These are phyloP conservation scores for Stegophylla sp. DNA, from an alignment of 2,888 invertebrate species.

Conservation along the genomic window DNA sequence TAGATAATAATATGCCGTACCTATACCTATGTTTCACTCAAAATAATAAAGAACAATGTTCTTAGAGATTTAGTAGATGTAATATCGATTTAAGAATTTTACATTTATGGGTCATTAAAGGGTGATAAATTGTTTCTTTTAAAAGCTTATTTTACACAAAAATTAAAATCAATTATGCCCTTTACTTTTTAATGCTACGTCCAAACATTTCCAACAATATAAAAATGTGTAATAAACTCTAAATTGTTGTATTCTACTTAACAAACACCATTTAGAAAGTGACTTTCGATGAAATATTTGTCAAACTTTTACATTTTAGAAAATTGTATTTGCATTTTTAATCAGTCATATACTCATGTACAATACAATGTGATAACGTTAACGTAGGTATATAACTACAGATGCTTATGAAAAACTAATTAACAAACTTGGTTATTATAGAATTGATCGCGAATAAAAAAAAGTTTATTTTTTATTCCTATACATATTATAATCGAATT, in stretches of 20 bases:
- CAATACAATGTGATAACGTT: neutral
- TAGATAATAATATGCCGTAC: no score
- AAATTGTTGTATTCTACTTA: neutral
- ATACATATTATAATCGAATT: neutral
- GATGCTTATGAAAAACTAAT: neutral
- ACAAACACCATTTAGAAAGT: neutral
- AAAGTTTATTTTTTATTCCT: neutral
- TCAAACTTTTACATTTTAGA: no score
- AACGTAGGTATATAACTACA: neutral
- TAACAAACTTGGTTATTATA: no score
- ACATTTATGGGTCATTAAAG: no score
- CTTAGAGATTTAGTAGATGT: no score
- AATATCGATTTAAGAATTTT: no score
- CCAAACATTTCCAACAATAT: conserved; percentile 4
- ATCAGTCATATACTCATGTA: neutral
- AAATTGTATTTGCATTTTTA: no score
- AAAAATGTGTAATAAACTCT: neutral
- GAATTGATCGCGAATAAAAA: neutral
- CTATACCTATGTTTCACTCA: no score
- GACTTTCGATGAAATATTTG: no score
- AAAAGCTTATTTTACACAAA: neutral
- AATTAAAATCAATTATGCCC: neutral
- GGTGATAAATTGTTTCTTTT: no score
- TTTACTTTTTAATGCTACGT: neutral
- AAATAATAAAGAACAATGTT: no score